Conservation (phyloP, 2,888 invertebrate genomes). For the Hirtodrosophila histrioides region DNA sequence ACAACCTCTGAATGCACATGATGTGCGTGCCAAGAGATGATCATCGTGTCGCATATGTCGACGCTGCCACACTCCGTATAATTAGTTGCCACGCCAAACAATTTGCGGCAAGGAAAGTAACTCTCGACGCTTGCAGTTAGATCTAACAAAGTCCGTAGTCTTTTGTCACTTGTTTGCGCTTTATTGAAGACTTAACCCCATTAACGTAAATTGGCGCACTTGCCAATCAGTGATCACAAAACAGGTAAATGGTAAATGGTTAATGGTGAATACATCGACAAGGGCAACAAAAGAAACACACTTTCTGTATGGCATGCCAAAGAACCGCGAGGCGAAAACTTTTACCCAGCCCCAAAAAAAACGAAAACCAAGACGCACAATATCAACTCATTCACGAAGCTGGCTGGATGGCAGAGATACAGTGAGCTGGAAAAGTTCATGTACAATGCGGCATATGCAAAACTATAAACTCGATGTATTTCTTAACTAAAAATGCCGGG, state of each 20-base stretch:
- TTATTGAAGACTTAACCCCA: constrained; percentile 80
- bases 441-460: too few relatives aligned
- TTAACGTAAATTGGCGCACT: constrained; percentile 79
- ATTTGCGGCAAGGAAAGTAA: constrained; percentile 68
- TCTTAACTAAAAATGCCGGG: too few relatives aligned
- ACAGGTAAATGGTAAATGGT: constrained; percentile 58
- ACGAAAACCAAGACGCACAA: constrained; percentile 54
- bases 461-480: too few relatives aligned
- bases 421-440: too few relatives aligned
- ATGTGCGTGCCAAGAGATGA: constrained; percentile 47
- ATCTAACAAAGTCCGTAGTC: constrained; percentile 23
- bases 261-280: constrained; percentile 30
- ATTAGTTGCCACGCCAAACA: constrained; percentile 68
- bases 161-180: constrained; percentile 67
- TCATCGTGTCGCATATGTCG: constrained; percentile 17
- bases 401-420: constrained; percentile 7
- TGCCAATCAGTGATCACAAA: constrained; percentile 75
- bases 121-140: constrained; percentile 7
- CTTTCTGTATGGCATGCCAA: constrained; percentile 72
- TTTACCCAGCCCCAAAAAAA: constrained; percentile 64
- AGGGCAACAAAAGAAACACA: constrained; percentile 57
- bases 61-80: constrained; percentile 26
- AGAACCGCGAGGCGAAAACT: constrained; percentile 65
- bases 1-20: constrained; percentile 60
- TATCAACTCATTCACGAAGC: constrained; percentile 71